Base-by-base conservation (phyloP, 1,140 invertebrate species). In the Nilaparvata lugens region DNA sequence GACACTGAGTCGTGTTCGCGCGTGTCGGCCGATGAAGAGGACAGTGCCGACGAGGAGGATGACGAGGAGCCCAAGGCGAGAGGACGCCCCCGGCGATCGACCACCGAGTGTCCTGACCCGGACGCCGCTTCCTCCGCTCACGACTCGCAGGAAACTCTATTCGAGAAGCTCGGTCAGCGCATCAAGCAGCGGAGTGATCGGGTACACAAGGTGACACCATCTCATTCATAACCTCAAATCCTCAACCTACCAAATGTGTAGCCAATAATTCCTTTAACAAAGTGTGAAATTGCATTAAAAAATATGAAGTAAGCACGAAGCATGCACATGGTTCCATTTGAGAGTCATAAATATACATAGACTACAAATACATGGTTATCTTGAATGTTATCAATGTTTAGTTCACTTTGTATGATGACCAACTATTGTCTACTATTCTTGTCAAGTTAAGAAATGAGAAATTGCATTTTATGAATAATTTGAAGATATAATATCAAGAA, bases 181-280 rank as follows among this genome's bases (percentile, higher is more conserved):
- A 71, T 82, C 19, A 80, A 76, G 65, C 78, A 78, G 56, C 76
- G 76, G 58, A 75, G 81, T 38, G 81, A 82, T 54, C 76, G 75
- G 63, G 74, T 83, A 53, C 78, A 82, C 38, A 80, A 79, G 81
- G 81, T 83, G 45, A 48, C 45, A 48, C 45, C 6, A 6, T 16
- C 21, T n/a, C 21, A 48, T 45, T 4, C n/a, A 45, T 45, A 48
- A 48, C 45, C 21, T 48, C 21, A 48, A 48, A 16, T 1, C 9
- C 4, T 16, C 21, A 48, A n/a, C n/a, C n/a, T n/a, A n/a, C n/a
- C n/a, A n/a, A n/a, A n/a, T n/a, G n/a, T n/a, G n/a, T n/a, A n/a
- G n/a, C n/a, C n/a, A n/a, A n/a, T n/a, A n/a, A n/a, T n/a, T n/a
- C n/a, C n/a, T n/a, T n/a, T n/a, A n/a, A n/a, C n/a, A n/a, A n/a